Evolutionary conservation across 2,888 invertebrate genomes (phyloP).

Genomic region (Nematopogon swammerdamellus): DNA sequence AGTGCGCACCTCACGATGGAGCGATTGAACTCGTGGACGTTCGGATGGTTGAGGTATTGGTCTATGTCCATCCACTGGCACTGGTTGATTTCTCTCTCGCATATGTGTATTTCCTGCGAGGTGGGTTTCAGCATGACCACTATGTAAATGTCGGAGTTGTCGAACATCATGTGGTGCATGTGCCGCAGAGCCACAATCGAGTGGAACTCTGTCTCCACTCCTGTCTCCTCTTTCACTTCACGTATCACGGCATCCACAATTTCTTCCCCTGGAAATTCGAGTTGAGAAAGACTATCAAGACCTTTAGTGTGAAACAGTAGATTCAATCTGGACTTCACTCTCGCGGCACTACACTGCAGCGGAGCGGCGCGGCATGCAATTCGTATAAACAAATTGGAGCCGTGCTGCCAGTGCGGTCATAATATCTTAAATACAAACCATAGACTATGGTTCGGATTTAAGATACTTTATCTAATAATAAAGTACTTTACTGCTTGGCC

Average conservation of each 20-base stretch:
- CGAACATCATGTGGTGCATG: slow-evolving; percentile 70
- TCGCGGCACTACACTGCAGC: too few relatives aligned
- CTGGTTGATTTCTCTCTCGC: slow-evolving; percentile 73
- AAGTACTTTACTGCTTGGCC: too few relatives aligned
- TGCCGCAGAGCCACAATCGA: slow-evolving; percentile 78
- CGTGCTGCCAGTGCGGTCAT: too few relatives aligned
- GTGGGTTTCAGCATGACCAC: slow-evolving; percentile 70
- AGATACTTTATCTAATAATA: too few relatives aligned
- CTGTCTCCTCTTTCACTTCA: slow-evolving; percentile 91
- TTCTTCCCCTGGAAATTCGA: slow-evolving; percentile 66
- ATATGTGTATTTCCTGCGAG: slow-evolving; percentile 61
- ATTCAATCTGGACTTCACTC: too few relatives aligned
- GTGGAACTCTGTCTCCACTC: slow-evolving; percentile 71
- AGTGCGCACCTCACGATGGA: slow-evolving; percentile 64
- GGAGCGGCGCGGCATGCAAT: too few relatives aligned
- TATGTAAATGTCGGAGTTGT: slow-evolving; percentile 84
- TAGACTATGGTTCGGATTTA: too few relatives aligned
- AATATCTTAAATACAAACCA: too few relatives aligned
- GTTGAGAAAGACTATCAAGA: too few relatives aligned
- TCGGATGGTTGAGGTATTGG: slow-evolving; percentile 67
- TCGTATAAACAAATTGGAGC: too few relatives aligned
- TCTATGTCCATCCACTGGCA: slow-evolving; percentile 81
- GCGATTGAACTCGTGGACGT: slow-evolving; percentile 70
- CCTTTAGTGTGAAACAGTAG: too few relatives aligned
- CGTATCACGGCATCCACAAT: slow-evolving; percentile 76